Base-by-base conservation (phyloP, 2,888 invertebrate species). In the Cantharis lateralis region DNA sequence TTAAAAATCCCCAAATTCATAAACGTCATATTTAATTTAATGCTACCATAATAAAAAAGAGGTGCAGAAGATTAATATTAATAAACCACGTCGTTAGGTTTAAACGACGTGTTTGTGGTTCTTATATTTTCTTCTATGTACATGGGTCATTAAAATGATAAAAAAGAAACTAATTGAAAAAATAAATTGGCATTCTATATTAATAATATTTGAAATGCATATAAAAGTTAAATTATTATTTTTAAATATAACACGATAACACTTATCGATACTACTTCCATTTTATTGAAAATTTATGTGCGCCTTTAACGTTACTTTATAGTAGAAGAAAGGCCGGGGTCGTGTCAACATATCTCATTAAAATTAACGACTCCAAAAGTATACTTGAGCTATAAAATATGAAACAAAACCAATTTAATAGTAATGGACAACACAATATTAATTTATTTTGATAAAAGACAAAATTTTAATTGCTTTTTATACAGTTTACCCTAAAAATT, bases 351-450 rank as follows among this genome's bases (percentile, higher is more conserved):
- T 63, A 28, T 24, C 71, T 75, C 75, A 75, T 75, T 68, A 75
- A 75, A 75, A 75, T 71, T 75, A 75, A 75, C 68, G 75, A 68
- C 71, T 68, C 68, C 75, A 70, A 71, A 62, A 75, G 75, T 71
- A 24, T 71, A 62, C 66, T 75, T 74, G 71, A 68, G 48, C 70
- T 75, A 75, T 71, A 66, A 75, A 71, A 75, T 75, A 70, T 75
- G 62, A 66, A 75, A 68, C 70, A 75, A 68, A 24, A 18, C 15
- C 68, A 24, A 68, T 18, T 18, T 64, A 64, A 64, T 64, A 48
- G 48, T 48, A 48, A 48, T n/a, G 48, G 48, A 48, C 48, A 48
- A 48, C 48, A 48, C 48, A 48, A 48, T 48, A 48, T 48, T 48
- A 48, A 48, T n/a, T 48, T 48, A 48, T 7, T 48, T 48, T 48